Evolutionary conservation across 2,113 vertebrate genomes (phyloP), one percentile per base, ranked within the genome.

Genomic region (Actinemys pallida): DNA sequence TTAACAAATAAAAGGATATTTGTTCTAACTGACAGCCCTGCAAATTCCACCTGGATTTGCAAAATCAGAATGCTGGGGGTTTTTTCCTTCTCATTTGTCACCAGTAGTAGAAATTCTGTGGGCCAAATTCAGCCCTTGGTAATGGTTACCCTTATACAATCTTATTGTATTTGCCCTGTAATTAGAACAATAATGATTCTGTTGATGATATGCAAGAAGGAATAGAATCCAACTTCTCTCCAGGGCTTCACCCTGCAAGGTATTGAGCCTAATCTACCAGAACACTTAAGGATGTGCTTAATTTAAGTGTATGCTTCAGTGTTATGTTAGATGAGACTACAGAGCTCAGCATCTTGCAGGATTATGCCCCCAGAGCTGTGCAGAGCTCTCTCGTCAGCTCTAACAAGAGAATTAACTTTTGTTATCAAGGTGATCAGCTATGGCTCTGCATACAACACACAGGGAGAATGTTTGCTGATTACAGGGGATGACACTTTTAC

Each of bases 221-320:
- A 1, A 0, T 10, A 2, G 3, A 3, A 75, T 27, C n/a, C 1
- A 2, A 4, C 20, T 49, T 94, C 62, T 62, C 69, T 5, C 1
- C 11, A 84, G 75, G 87, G 7, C 53, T n/a, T 10, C 5, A 4
- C 35, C 3, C 14, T 16, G 6, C 29, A 83, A 53, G 10, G 6
- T 1, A 6, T 14, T 92, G 79, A 25, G 29, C 78, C 39, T 35
- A 10, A 25, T 54, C 83, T 82, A 84, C 54, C 29, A 27, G 53
- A 87, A 83, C 42, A 10, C 16, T 56, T 91, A n/a, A 45, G 10
- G 29, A 19, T 6, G 11, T n/a, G 0, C 1, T 65, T 93, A 54
- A 42, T 80, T 56, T 42, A 87, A 42, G 29, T 13, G 24, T 27
- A 5, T 49, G 22, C 50, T 80, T 86, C 76, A 52, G 22, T 39